Evolutionary conservation across 2,113 vertebrate species (phyloP).

Genomic region (Cariama cristata): DNA sequence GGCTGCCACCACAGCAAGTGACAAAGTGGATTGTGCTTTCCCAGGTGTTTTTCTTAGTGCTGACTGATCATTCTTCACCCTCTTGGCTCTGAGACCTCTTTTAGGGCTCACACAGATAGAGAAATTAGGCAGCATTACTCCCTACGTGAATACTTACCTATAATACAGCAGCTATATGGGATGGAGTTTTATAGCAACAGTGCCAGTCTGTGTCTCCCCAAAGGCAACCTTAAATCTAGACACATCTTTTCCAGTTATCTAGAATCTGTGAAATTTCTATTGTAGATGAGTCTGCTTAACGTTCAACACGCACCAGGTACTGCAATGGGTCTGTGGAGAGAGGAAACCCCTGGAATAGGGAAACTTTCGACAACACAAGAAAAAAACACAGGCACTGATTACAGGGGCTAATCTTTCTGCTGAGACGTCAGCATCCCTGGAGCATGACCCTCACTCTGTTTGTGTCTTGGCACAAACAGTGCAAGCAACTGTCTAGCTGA

Average conservation of each 20-base stretch:
- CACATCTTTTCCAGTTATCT: neutral
- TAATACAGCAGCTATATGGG: neutral
- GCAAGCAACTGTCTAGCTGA: neutral
- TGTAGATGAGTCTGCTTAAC: neutral
- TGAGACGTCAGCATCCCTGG: neutral
- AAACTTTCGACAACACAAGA: neutral
- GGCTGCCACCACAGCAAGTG: neutral
- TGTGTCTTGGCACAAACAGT: neutral
- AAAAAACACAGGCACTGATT: neutral
- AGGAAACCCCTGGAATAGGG: neutral
- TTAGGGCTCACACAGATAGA: neutral
- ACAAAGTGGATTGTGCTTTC: neutral
- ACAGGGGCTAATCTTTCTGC: neutral
- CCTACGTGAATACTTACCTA: neutral
- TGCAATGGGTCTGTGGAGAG: neutral
- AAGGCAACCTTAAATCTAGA: neutral
- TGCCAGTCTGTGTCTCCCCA: neutral
- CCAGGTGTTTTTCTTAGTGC: neutral
- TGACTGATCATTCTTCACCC: neutral
- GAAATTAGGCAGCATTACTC: neutral
- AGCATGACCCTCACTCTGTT: neutral
- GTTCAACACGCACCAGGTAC: neutral
- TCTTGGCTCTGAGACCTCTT: neutral
- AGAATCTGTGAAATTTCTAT: neutral
- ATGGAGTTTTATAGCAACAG: neutral